phyloP scores from a whole-genome alignment of 2,888 invertebrate species.

The Baccha elongata region DNA sequence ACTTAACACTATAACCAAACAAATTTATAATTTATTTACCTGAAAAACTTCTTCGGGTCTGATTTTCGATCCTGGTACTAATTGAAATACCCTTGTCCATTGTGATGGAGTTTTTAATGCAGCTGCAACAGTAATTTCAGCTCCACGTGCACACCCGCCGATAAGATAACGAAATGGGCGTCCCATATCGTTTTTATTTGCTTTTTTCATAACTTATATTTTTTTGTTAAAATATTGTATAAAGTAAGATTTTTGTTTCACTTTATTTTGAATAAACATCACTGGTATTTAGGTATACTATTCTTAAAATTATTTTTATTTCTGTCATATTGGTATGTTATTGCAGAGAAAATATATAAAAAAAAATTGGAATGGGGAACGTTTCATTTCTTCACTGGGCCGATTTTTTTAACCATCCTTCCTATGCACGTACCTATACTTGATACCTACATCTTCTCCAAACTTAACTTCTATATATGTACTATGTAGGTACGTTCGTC shows the following conservation, averaged over 20 bases:
- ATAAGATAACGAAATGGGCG: slow-evolving; percentile 79
- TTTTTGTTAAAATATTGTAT: not conserved
- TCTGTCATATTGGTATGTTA: not conserved
- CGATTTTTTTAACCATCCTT: too few species aligned
- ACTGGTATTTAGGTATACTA: too few species aligned
- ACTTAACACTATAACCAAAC: too few species aligned
- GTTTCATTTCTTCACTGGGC: too few species aligned
- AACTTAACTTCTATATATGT: too few species aligned
- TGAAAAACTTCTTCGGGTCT: slow-evolving; percentile 79
- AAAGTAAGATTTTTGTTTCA: not conserved
- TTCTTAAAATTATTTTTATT: not conserved
- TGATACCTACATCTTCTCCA: too few species aligned
- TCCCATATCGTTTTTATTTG: slow-evolving; percentile 77
- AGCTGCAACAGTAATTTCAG: slow-evolving; percentile 77
- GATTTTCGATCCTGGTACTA: slow-evolving; percentile 79
- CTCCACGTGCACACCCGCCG: slow-evolving; percentile 78
- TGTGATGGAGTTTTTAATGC: slow-evolving; percentile 80
- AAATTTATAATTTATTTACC: slow-evolving; percentile 77
- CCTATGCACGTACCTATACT: too few species aligned
- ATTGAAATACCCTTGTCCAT: slow-evolving; percentile 80
- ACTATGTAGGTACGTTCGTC: too few species aligned
- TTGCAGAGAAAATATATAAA: too few species aligned
- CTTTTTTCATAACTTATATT: slow-evolving; percentile 75
- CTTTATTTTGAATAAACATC: slow-evolving; percentile 8
- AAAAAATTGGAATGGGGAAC: too few species aligned